Conservation (phyloP, 2,888 invertebrate genomes). For the Palloptera scutellata region DNA sequence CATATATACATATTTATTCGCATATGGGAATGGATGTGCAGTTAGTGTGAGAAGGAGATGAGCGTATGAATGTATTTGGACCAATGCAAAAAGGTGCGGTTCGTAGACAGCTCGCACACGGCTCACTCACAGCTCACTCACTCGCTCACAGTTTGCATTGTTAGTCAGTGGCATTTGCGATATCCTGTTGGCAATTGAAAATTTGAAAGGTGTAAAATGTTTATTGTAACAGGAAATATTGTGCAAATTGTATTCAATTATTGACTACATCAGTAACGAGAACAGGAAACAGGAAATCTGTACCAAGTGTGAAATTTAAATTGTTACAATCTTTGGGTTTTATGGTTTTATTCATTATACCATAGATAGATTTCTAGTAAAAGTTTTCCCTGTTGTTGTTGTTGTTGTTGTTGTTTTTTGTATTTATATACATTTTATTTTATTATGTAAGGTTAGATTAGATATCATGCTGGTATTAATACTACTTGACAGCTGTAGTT, state of each 20-base stretch:
- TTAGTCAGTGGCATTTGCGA: constrained; percentile 46
- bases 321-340: constrained; percentile 33
- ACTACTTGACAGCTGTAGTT: constrained; percentile 6
- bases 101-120: not conserved
- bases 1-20: constrained; percentile 31
- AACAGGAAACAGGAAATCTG: constrained; percentile 40
- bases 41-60: too few species aligned
- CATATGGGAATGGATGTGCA: not conserved
- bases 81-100: constrained; percentile 27
- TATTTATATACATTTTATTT: not conserved
- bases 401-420: not conserved
- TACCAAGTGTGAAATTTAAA: constrained; percentile 37
- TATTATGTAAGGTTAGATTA: constrained; percentile 18
- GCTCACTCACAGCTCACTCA: too few species aligned
- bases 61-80: constrained; percentile 12
- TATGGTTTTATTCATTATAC: constrained; percentile 30
- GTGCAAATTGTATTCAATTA: constrained; percentile 13
- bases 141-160: not conserved
- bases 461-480: constrained; percentile 13
- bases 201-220: constrained; percentile 24
- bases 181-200: constrained; percentile 42
- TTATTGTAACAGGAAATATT: constrained; percentile 25
- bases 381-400: too few species aligned
- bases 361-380: constrained; percentile 1
- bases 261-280: constrained; percentile 4